These are phyloP conservation scores for Leptobrachium leishanense DNA, from an alignment of 2,113 vertebrate species.

Conservation along the genomic window DNA sequence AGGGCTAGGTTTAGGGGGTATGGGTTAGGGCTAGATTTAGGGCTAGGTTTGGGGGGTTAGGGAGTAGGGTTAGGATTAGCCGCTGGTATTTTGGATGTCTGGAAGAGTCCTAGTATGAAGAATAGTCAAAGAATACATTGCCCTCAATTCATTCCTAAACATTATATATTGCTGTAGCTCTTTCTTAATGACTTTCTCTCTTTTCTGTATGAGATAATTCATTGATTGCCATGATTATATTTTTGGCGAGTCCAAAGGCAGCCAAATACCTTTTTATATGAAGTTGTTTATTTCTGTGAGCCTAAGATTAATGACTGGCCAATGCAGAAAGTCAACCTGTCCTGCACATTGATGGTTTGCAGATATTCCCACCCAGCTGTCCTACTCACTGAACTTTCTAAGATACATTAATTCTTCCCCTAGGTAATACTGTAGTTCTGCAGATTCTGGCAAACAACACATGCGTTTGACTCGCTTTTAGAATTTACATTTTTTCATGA, in stretches of 20 bases:
- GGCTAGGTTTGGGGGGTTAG: no score
- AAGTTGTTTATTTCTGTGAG: constrained; percentile 12
- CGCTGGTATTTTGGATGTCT: no score
- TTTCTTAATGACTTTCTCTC: neutral
- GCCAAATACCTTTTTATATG: constrained; percentile 1
- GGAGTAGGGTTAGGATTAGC: no score
- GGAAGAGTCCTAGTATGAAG: no score
- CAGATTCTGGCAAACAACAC: neutral
- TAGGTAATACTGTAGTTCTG: neutral
- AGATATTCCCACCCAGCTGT: neutral
- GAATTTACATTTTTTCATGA: neutral
- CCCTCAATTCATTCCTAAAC: neutral
- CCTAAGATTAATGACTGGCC: neutral
- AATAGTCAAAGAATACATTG: neutral
- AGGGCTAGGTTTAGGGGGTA: no score
- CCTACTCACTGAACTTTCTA: neutral
- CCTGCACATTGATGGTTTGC: constrained; percentile 1
- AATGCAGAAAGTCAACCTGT: neutral
- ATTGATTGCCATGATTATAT: neutral
- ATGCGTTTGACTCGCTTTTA: neutral
- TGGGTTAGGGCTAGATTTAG: no score
- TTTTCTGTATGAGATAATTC: neutral
- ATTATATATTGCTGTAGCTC: neutral
- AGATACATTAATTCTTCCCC: neutral
- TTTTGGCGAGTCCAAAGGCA: neutral